Conservation (phyloP, 1,140 invertebrate genomes). For the Phymastichus coffea region DNA sequence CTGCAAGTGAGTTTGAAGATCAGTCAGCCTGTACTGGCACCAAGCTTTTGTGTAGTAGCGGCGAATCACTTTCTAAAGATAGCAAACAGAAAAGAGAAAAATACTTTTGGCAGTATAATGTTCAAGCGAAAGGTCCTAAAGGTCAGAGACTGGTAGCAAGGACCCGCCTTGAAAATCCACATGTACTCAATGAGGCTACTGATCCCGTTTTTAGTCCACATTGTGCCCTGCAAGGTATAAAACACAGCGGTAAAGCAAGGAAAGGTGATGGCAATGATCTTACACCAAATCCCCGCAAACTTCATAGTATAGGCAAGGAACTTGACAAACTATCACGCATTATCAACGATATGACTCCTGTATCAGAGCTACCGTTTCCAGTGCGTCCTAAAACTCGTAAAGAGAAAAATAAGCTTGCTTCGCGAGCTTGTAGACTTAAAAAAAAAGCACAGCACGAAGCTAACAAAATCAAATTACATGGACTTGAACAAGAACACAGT, state of each 20-base stretch:
- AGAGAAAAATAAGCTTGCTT: constrained; percentile 97
- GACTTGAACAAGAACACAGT: constrained; percentile 93
- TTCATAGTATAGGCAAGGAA: constrained; percentile 88
- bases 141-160: constrained; percentile 82
- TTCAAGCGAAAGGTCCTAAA: constrained; percentile 97
- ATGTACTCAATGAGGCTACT: constrained; percentile 83
- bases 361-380: constrained; percentile 88
- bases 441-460: constrained; percentile 95
- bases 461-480: constrained; percentile 92
- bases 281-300: constrained; percentile 90
- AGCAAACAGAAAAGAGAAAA: constrained; percentile 72
- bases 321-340: constrained; percentile 85
- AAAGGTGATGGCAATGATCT: constrained; percentile 98
- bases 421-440: constrained; percentile 90
- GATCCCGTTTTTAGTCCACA: constrained; percentile 92
- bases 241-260: constrained; percentile 91
- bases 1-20: constrained; percentile 66
- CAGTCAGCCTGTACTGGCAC: constrained; percentile 48
- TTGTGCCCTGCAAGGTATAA: constrained; percentile 86
- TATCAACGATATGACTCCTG: constrained; percentile 94
- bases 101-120: constrained; percentile 99
- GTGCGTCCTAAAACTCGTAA: constrained; percentile 88
- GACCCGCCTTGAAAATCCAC: constrained; percentile 87
- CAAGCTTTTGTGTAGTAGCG: constrained; percentile 52
- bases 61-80: constrained; percentile 42